phyloP scores from a whole-genome alignment of 2,888 invertebrate genomes.

The Heterodera filipjevi region DNA sequence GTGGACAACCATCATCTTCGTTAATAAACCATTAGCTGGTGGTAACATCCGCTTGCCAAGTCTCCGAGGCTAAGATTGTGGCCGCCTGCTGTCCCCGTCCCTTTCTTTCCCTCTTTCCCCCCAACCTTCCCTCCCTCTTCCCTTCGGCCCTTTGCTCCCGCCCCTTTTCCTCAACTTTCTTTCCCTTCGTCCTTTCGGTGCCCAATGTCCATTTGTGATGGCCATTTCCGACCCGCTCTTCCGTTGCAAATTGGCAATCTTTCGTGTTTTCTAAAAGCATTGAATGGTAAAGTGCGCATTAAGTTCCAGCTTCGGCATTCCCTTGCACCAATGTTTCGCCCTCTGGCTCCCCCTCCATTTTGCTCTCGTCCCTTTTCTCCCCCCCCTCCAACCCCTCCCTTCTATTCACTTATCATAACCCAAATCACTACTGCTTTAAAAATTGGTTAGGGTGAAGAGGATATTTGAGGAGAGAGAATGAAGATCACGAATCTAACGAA shows the following conservation, averaged over 20 bases:
- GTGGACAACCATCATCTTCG: background rate
- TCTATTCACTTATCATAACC: background rate
- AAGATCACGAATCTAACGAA: background rate
- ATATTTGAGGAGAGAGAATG: background rate
- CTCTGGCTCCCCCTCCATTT: background rate
- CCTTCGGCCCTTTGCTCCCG: background rate
- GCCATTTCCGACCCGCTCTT: background rate
- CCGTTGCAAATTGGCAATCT: background rate
- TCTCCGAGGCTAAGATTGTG: background rate
- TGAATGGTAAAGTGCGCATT: background rate
- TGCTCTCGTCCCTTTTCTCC: background rate
- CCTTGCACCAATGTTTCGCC: background rate
- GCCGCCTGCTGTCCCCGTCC: background rate
- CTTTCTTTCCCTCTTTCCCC: background rate
- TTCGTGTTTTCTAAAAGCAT: background rate
- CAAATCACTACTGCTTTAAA: background rate
- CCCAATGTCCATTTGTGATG: background rate
- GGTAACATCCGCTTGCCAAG: background rate
- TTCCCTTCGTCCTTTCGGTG: background rate
- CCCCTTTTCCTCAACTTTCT: background rate
- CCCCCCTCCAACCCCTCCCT: background rate
- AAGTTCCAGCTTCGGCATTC: background rate
- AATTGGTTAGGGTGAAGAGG: background rate
- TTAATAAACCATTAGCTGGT: conserved; percentile 17
- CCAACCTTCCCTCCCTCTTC: background rate